Evolutionary conservation across 1,140 invertebrate species (phyloP), one percentile per base, ranked within the genome.

Genomic region (Drosophila subpulchrella): DNA sequence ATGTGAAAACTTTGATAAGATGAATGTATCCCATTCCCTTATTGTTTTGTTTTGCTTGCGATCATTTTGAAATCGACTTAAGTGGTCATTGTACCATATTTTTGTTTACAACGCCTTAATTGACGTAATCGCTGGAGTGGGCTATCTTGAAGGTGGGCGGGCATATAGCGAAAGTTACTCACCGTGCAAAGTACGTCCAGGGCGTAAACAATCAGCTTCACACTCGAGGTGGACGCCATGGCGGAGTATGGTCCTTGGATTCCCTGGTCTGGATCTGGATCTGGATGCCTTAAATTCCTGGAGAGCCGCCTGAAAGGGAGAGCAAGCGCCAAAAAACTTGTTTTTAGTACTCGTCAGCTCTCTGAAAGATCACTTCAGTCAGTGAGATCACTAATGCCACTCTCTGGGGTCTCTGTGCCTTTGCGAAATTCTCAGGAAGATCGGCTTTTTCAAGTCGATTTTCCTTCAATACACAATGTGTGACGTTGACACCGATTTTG

Each of bases 141-240:
- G 47, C 57, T 36, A 67, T 27, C 63, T 17, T 24, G n/a, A 39
- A 48, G 48, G 42, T 78, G 48, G 15, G 24, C 44, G 17, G 11
- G 36, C 62, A 42, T 42, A 6, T 32, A 12, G 39, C 5, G 6
- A 38, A 12, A 20, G 15, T n/a, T 24, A 81, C 90, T 91, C 63
- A 91, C 90, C 61, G 78, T 55, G 53, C 90, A 88, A 0, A 91
- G 10, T 54, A 91, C 48, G 47, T 91, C 73, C 50, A 91, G 61
- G 20, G 65, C 54, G 58, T 79, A 88, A 10, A 80, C 74, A 24
- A 90, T 60, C n/a, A 78, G 63, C 54, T 91, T 91, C 7, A 84
- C 51, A n/a, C 61, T 54, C 42, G 85, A 82, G 27, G 90, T 91
- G 32, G 85, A 81, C 5, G 90, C 56, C 90, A 91, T 88, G 10